Evolutionary conservation across 2,113 vertebrate species (phyloP).

Genomic region (Colossoma macropomum): DNA sequence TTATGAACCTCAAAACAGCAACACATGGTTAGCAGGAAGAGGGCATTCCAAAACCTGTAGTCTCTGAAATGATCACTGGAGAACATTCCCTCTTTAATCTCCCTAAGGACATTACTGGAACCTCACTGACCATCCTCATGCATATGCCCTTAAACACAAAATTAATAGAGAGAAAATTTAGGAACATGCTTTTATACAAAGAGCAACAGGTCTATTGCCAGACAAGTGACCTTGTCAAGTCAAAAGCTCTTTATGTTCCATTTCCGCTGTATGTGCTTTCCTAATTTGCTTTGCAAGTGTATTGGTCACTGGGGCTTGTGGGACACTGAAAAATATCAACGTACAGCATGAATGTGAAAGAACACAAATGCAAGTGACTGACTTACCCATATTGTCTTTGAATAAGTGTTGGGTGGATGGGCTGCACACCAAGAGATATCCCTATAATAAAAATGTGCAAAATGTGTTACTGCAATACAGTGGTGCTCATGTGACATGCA

Average conservation of each 20-base stretch:
- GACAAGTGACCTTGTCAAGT: neutral
- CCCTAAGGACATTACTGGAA: neutral
- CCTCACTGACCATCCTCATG: neutral
- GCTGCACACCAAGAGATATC: constrained; percentile 92
- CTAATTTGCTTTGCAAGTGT: neutral
- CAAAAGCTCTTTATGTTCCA: neutral
- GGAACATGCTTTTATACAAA: neutral
- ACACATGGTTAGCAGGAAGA: neutral
- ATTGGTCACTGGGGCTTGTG: neutral
- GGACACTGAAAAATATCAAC: neutral
- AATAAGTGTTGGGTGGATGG: constrained; percentile 92
- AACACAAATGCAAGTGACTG: neutral
- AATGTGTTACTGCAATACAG: neutral
- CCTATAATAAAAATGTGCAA: constrained; percentile 76
- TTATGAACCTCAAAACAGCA: neutral
- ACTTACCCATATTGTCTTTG: constrained; percentile 97
- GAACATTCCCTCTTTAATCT: neutral
- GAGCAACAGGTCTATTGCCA: neutral
- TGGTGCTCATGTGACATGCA: neutral
- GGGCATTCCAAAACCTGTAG: neutral
- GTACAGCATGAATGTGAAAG: neutral
- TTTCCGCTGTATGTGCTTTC: neutral
- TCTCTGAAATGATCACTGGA: neutral
- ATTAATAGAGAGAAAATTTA: neutral
- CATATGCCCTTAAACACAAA: neutral